Evolutionary conservation across 2,797 vertebrate genomes (phyloP), one percentile per base, ranked within the genome.

Genomic region (Malurus leucopterus): DNA sequence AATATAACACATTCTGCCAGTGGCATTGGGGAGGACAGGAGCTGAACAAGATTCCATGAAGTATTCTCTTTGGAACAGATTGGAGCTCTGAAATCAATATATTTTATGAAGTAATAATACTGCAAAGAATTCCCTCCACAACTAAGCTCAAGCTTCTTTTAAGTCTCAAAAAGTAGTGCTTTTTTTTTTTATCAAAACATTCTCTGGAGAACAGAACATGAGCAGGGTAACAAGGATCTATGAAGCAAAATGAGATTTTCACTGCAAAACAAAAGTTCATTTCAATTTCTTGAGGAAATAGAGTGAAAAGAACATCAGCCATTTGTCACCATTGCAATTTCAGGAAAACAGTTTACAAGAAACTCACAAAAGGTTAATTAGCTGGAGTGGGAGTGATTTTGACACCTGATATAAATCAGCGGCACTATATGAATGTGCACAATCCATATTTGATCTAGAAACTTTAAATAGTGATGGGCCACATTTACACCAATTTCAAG

Each of bases 281-380:
- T 88, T 91, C 74, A 77, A 92, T 89, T 89, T 95, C 46, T 86
- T 65, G 41, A 2, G 4, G 69, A 91, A 88, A 68, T 12, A 77
- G 47, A 84, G 21, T n/a, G 58, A 81, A 63, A 94, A 83, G 26
- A 54, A 61, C 32, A 71, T 76, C 61, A 86, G 7, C 29, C 27
- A 43, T 90, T 94, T 90, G 36, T 79, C 72, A 90, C 8, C 9
- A 46, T 50, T 61, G 30, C 29, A 67, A 29, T 64, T 69, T 79
- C 3, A 5, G 61, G 68, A 79, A 90, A 88, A 40, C 3, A 11
- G 4, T 72, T 84, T 70, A 64, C 68, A 88, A 73, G 46, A 79
- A 82, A 91, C 92, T 90, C 61, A 67, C 27, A 59, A 72, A 84
- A 95, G 46, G 40, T 93, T 86, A 81, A 91, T 88, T 74, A 79